phyloP scores from a whole-genome alignment of 2,797 vertebrate species.

The Melanotaenia pygmaea region DNA sequence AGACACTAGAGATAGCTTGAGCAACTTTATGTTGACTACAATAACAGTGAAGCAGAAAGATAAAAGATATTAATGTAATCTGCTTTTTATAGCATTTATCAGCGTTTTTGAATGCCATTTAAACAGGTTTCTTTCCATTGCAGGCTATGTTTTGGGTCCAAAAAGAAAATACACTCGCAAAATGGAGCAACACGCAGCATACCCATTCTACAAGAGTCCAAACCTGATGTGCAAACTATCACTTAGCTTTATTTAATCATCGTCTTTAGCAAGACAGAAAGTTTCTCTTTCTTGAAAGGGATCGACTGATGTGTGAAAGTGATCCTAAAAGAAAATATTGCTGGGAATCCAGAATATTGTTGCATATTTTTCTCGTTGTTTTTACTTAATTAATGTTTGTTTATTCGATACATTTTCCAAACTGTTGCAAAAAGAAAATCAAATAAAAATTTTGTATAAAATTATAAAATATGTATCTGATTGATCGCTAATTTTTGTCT shows the following conservation, averaged over 20 bases:
- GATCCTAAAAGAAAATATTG: background rate
- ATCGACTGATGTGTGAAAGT: constrained; percentile 17
- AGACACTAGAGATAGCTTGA: background rate
- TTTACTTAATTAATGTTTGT: constrained; percentile 23
- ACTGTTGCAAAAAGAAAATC: constrained; percentile 8
- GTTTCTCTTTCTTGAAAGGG: background rate
- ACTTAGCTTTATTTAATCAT: constrained; percentile 10
- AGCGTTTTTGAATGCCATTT: accelerated
- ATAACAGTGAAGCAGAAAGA: background rate
- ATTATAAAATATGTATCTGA: constrained; percentile 7
- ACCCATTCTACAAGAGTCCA: constrained; percentile 25
- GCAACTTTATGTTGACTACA: background rate
- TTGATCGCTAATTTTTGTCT: background rate
- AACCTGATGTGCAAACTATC: constrained; percentile 31
- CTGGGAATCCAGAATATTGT: constrained; percentile 1
- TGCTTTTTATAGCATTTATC: background rate
- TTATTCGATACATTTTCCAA: constrained; percentile 15
- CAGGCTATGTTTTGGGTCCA: constrained; percentile 63
- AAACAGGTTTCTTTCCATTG: background rate
- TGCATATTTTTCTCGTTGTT: background rate
- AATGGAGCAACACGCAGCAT: constrained; percentile 37
- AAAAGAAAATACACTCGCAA: constrained; percentile 49
- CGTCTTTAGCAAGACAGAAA: background rate
- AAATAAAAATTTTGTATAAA: constrained; percentile 6
- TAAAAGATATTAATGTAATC: background rate